phyloP scores from a whole-genome alignment of 2,113 vertebrate genomes.

The Crocuta crocuta region DNA sequence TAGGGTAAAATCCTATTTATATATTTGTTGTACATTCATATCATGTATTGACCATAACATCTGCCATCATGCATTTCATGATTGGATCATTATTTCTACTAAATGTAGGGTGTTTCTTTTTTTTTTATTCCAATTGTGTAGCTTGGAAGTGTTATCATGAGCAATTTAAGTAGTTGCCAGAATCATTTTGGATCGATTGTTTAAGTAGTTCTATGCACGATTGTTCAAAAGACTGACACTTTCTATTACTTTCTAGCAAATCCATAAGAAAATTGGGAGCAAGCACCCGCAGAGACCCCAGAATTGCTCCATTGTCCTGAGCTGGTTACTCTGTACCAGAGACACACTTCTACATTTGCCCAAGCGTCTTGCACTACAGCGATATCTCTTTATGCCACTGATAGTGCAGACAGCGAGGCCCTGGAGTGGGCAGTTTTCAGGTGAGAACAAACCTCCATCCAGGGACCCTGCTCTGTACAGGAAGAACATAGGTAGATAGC shows the following conservation, averaged over 20 bases:
- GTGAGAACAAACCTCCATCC: background rate
- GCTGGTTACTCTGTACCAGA: too few relatives aligned
- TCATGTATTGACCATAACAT: background rate
- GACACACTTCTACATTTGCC: accelerated
- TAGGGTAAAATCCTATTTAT: background rate
- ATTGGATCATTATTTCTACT: background rate
- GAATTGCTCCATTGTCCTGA: too few relatives aligned
- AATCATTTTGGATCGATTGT: background rate
- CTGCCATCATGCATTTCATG: background rate
- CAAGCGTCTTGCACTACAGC: too few relatives aligned
- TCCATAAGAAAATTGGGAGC: background rate
- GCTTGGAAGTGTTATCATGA: background rate
- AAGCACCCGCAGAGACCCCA: background rate
- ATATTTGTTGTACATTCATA: background rate
- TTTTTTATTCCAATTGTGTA: background rate
- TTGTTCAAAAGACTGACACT: background rate
- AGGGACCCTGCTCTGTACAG: background rate
- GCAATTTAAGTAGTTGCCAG: background rate
- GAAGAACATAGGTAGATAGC: accelerated
- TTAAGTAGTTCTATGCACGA: background rate
- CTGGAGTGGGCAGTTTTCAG: background rate
- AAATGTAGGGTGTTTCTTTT: background rate
- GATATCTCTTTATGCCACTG: too few relatives aligned
- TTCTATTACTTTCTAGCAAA: background rate
- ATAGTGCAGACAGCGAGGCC: too few relatives aligned